phyloP scores from a whole-genome alignment of 2,797 vertebrate species.

The Danionella dracula region DNA sequence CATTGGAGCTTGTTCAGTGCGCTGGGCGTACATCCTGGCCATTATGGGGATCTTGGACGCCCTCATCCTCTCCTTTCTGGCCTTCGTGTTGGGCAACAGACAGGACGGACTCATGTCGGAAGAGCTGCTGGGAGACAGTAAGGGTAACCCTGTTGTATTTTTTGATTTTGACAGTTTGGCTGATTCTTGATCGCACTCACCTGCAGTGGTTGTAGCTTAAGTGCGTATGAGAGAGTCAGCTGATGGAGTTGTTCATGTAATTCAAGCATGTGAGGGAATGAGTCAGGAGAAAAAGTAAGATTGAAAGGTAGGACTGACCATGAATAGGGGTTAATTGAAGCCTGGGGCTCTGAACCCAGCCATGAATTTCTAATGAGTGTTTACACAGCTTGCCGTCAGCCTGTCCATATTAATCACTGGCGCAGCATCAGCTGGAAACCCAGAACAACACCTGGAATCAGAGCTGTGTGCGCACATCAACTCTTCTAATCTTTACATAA shows the following conservation, averaged over 20 bases:
- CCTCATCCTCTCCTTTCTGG: conserved; percentile 95
- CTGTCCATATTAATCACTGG: conserved; percentile 63
- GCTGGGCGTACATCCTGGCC: conserved; percentile 98
- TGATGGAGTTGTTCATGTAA: conserved; percentile 28
- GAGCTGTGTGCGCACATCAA: neutral
- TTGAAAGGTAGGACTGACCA: conserved; percentile 40
- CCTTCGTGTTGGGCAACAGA: conserved; percentile 95
- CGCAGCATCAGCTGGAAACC: conserved; percentile 15
- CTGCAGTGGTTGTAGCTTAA: too few relatives aligned
- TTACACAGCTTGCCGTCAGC: conserved; percentile 65
- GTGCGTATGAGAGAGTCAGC: neutral
- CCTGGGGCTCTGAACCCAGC: conserved; percentile 57
- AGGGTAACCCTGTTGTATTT: conserved; percentile 61
- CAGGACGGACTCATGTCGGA: conserved; percentile 95
- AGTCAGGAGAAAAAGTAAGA: conserved; percentile 21
- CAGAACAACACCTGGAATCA: neutral
- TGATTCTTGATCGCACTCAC: too few relatives aligned
- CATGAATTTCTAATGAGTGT: conserved; percentile 72
- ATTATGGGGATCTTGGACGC: conserved; percentile 98
- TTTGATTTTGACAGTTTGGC: too few relatives aligned
- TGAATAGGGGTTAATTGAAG: conserved; percentile 66
- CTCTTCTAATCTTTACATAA: neutral
- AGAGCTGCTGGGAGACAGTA: conserved; percentile 95
- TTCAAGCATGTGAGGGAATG: conserved; percentile 27
- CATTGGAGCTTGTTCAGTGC: conserved; percentile 93